Conservation (phyloP, 1,140 invertebrate species). For the Drosophila nikananu region DNA sequence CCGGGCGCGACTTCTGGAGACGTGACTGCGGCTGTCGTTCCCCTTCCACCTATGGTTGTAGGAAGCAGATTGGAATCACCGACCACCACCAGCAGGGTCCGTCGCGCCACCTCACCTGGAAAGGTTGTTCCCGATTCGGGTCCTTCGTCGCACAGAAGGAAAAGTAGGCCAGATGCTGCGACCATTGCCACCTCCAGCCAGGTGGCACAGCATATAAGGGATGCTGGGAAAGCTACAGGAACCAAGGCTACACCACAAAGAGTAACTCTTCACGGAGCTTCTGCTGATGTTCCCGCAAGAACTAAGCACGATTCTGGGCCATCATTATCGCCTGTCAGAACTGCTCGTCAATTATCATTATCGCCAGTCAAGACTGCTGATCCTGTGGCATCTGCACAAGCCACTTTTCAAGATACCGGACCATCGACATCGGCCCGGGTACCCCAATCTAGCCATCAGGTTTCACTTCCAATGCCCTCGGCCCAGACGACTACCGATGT, state of each 20-base stretch:
- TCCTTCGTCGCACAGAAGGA: not conserved
- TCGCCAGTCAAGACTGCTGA: not conserved
- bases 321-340: not conserved
- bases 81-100: not conserved
- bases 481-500: too few species aligned
- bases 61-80: not conserved
- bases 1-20: not conserved
- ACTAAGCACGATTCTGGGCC: not conserved
- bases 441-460: not conserved
- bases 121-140: not conserved
- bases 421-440: not conserved
- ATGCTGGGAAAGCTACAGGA: not conserved
- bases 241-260: fast-evolving
- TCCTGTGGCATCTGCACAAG: too few species aligned
- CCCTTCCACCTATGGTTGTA: not conserved
- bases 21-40: too few species aligned
- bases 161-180: not conserved
- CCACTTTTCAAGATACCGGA: not conserved
- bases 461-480: not conserved
- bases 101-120: not conserved
- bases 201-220: not conserved
- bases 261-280: not conserved
- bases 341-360: not conserved
- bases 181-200: not conserved
- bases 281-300: not conserved